Conservation (phyloP, 1,140 invertebrate genomes). For the Galleria mellonella region DNA sequence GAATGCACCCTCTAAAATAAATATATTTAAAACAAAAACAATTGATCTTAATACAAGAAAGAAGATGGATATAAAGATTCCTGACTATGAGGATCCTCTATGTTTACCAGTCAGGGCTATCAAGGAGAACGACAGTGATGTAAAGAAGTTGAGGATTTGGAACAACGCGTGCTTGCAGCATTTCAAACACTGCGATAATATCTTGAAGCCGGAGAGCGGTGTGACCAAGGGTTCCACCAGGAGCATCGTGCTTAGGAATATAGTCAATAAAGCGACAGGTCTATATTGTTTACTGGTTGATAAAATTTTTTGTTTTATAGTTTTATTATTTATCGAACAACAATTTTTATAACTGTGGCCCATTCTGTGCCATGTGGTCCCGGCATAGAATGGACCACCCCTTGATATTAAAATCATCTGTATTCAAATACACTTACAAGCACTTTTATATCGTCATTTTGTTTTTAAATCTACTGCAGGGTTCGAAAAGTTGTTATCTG, state of each 20-base stretch:
- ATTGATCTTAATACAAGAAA: constrained; percentile 13
- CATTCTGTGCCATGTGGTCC: not conserved
- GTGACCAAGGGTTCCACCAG: constrained; percentile 38
- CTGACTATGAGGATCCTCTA: constrained; percentile 55
- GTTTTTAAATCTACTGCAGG: too few relatives aligned
- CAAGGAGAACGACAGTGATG: constrained; percentile 25
- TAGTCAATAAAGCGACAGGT: constrained; percentile 35
- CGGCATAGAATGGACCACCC: too few relatives aligned
- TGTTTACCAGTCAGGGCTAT: constrained; percentile 52
- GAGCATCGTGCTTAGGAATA: constrained; percentile 40
- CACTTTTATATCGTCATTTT: too few relatives aligned
- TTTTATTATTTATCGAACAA: not conserved
- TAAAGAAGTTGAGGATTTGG: constrained; percentile 40
- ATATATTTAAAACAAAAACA: constrained; percentile 5
- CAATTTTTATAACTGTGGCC: constrained; percentile 1
- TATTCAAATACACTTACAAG: too few relatives aligned
- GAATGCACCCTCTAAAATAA: not conserved
- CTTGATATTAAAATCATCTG: too few relatives aligned
- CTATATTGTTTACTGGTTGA: not conserved
- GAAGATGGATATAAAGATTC: constrained; percentile 31
- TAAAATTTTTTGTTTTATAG: constrained; percentile 8
- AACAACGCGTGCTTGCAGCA: constrained; percentile 54
- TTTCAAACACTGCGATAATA: constrained; percentile 32
- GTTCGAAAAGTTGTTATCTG: too few relatives aligned
- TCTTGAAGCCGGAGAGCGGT: constrained; percentile 31